Evolutionary conservation across 2,797 vertebrate species (phyloP).

Genomic region (Onychomys leucogaster): DNA sequence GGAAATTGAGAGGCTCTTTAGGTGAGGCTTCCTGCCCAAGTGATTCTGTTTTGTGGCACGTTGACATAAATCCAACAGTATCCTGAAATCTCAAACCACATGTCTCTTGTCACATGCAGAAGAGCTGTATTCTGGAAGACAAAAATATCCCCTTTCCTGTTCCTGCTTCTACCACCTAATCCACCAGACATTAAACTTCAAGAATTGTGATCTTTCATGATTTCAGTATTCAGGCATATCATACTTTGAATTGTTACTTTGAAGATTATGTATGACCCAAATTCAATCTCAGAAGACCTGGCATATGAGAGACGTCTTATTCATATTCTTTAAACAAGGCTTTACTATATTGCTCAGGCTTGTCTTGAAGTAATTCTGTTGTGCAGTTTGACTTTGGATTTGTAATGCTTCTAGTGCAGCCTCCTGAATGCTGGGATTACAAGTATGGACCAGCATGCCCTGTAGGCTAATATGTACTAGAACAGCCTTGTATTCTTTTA

Average conservation of each 20-base stretch:
- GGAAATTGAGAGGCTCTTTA: not conserved
- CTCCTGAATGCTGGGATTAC: not conserved
- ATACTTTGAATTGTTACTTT: not conserved
- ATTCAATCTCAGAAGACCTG: not conserved
- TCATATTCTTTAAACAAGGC: not conserved
- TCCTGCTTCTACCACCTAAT: not conserved
- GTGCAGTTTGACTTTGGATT: not conserved
- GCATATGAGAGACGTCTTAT: not conserved
- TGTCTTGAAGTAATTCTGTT: not conserved
- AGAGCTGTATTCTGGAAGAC: too few relatives aligned
- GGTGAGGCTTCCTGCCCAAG: not conserved
- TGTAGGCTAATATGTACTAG: not conserved
- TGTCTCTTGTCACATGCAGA: not conserved
- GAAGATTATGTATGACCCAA: not conserved
- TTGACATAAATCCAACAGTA: not conserved
- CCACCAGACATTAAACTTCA: not conserved
- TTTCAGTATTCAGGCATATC: not conserved
- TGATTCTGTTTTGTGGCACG: not conserved
- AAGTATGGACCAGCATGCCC: not conserved
- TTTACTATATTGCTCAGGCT: not conserved
- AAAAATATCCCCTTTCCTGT: not conserved
- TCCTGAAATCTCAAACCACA: not conserved
- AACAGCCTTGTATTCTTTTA: not conserved
- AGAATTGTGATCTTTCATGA: too few relatives aligned
- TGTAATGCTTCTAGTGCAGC: not conserved